Conservation (phyloP, 2,888 invertebrate species). For the Sinotaia quadrata region DNA sequence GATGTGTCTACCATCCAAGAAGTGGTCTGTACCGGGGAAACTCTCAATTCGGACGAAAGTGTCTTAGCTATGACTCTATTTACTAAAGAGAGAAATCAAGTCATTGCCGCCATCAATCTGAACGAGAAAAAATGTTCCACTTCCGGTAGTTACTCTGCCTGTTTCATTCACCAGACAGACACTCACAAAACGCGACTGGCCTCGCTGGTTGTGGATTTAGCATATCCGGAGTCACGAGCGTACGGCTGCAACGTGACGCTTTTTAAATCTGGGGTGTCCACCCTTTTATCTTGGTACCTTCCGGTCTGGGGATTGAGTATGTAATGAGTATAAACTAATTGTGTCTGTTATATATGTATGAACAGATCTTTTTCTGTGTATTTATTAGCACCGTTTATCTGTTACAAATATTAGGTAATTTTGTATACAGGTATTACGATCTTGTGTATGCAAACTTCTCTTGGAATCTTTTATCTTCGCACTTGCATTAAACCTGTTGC, state of each 20-base stretch:
- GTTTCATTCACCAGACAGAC: background rate
- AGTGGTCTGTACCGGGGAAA: constrained; percentile 9
- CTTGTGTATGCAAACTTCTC: no score
- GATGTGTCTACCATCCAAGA: constrained; percentile 8
- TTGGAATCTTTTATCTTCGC: no score
- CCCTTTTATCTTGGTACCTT: background rate
- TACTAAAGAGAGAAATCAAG: background rate
- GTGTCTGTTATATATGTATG: background rate
- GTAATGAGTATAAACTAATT: background rate
- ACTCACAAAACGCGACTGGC: background rate
- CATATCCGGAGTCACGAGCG: background rate
- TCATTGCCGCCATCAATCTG: constrained; percentile 15
- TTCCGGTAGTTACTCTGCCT: constrained; percentile 1
- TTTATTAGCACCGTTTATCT: no score
- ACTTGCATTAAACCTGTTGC: no score
- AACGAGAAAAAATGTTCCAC: constrained; percentile 4
- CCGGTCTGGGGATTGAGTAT: background rate
- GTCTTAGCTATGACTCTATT: constrained; percentile 18
- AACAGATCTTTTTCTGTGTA: background rate
- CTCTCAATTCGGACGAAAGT: background rate
- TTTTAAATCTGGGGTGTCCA: background rate
- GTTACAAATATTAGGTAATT: no score
- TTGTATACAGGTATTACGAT: no score
- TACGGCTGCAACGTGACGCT: constrained; percentile 16
- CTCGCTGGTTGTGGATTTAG: constrained; percentile 13